These are phyloP conservation scores for Epinephelus malabaricus DNA, from an alignment of 2,797 vertebrate genomes.

Conservation along the genomic window DNA sequence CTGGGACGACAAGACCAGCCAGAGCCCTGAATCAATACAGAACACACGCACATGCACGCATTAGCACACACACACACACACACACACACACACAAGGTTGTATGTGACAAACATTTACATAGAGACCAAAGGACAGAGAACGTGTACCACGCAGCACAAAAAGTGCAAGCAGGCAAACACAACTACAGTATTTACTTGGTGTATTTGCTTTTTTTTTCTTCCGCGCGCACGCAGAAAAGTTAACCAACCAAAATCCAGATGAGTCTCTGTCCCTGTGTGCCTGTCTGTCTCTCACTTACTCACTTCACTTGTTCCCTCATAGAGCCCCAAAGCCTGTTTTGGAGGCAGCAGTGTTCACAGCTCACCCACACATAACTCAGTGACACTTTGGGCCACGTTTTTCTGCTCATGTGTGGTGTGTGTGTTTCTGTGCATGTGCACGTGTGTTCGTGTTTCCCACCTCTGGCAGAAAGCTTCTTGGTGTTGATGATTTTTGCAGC, in stretches of 20 bases:
- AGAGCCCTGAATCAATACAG: slow-evolving; percentile 83
- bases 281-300: slow-evolving; percentile 13
- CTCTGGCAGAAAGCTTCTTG: slow-evolving; percentile 98
- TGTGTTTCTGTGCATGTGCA: slow-evolving; percentile 1
- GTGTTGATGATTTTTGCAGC: slow-evolving; percentile 99
- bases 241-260: slow-evolving; percentile 55
- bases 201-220: slow-evolving; percentile 27
- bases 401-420: slow-evolving; percentile 17
- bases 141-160: background rate
- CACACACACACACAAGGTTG: slow-evolving; percentile 37
- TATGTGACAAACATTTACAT: slow-evolving; percentile 54
- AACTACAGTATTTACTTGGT: slow-evolving; percentile 26
- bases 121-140: slow-evolving; percentile 50
- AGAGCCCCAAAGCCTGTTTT: slow-evolving; percentile 47
- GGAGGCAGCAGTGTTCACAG: slow-evolving; percentile 53
- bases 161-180: slow-evolving; percentile 30
- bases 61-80: slow-evolving; percentile 7
- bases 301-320: slow-evolving; percentile 27
- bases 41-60: slow-evolving; percentile 52
- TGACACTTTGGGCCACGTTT: slow-evolving; percentile 47
- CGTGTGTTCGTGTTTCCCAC: slow-evolving; percentile 78
- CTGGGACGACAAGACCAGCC: slow-evolving; percentile 83
- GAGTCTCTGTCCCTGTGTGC: slow-evolving; percentile 31
- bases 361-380: slow-evolving; percentile 46
- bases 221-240: slow-evolving; percentile 1